Evolutionary conservation across 2,113 vertebrate species (phyloP), one percentile per base, ranked within the genome.

Genomic region (Oplegnathus fasciatus): DNA sequence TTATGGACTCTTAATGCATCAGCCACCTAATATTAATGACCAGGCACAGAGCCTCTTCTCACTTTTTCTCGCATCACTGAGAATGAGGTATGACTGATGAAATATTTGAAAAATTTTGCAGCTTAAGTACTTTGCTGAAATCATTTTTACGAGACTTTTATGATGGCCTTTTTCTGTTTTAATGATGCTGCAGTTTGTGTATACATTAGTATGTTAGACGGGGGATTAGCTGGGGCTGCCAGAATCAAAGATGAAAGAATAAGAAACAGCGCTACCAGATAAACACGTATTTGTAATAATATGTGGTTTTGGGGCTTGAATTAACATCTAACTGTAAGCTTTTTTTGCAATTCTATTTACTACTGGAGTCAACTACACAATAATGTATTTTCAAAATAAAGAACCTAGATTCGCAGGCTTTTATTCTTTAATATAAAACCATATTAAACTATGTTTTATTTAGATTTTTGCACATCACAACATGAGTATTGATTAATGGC

Each of bases 1-100:
- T 91, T 90, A 92, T 90, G 78, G 86, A 86, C 70, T 90, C 85
- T 86, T 87, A 88, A 88, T 88, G 86, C 76, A 75, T 82, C 79
- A 80, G 58, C 57, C 82, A 79, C 68, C 83, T 84, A 57, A 91
- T 85, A 86, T 88, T 88, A 88, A 90, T 37, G 75, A 44, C 57
- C 67, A 28, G 34, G 14, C 50, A 11, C 50, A 0, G 71, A 74
- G 58, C 76, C 34, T 50, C 69, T 34, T 58, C 70, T 71, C 62
- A 61, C 28, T 55, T 74, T 54, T 68, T 34, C 67, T 7, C 34
- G 7, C 44, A 50, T 40, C 37, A 32, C 46, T 50, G 32, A 79
- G 44, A 75, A 85, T 32, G 22, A 76, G 55, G 54, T 32, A 60
- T n/a, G 34, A 75, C 54, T 54, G 62, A 70, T 80, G 76, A 89